These are phyloP conservation scores for Morinoia aosen DNA, from an alignment of 2,888 invertebrate genomes.

Conservation along the genomic window DNA sequence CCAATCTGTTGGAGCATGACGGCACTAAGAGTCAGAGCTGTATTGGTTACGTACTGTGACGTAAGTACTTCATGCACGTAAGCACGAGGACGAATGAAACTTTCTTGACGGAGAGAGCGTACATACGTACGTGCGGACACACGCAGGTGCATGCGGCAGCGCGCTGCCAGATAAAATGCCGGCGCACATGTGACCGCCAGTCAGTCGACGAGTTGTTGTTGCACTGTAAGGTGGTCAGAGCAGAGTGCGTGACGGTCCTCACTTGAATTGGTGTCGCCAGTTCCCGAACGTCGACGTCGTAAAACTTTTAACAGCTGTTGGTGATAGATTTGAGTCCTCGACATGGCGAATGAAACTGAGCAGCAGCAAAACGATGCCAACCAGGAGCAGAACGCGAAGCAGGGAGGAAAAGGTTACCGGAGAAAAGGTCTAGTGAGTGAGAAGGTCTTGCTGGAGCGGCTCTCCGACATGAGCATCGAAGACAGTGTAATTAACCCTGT, in stretches of 20 bases:
- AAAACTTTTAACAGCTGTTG: not conserved
- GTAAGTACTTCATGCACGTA: not conserved
- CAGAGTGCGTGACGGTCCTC: not conserved
- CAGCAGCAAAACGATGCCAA: conserved; percentile 55
- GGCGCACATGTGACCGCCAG: not conserved
- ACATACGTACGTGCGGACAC: not conserved
- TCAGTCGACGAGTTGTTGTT: not conserved
- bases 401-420: conserved; percentile 65
- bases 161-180: not conserved
- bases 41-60: not conserved
- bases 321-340: not conserved
- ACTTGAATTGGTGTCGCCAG: not conserved
- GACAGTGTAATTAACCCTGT: conserved; percentile 65
- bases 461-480: conserved; percentile 67
- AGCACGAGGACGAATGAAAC: not conserved
- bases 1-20: no score
- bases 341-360: conserved; percentile 67
- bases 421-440: conserved; percentile 66
- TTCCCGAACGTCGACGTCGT: not conserved
- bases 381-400: conserved; percentile 56
- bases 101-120: not conserved
- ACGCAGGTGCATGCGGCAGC: not conserved
- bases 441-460: conserved; percentile 66
- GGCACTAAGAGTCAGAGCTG: not conserved
- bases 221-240: not conserved